Evolutionary conservation across 2,797 vertebrate species (phyloP).

Genomic region (Cossypha niveicapilla): DNA sequence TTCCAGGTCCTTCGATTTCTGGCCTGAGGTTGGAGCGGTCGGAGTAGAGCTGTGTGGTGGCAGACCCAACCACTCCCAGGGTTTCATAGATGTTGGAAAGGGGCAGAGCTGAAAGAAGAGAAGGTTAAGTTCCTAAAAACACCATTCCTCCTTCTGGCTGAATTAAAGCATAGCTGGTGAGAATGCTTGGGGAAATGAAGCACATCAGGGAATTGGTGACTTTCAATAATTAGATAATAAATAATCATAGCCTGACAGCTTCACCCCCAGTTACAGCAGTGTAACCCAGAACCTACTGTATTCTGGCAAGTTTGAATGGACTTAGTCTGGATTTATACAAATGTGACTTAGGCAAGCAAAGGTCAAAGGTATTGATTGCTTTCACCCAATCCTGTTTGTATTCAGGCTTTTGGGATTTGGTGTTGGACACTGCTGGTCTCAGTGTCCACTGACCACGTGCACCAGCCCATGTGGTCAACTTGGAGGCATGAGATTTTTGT

Average conservation of each 20-base stretch:
- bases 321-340: background rate
- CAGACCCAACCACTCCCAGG: constrained; percentile 86
- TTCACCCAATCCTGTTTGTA: background rate
- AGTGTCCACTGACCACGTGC: fast-evolving
- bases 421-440: background rate
- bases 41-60: constrained; percentile 92
- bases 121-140: background rate
- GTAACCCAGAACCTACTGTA: background rate
- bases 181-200: background rate
- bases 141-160: background rate
- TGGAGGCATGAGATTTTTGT: background rate
- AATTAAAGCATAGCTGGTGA: background rate
- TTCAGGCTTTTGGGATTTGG: background rate
- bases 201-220: background rate
- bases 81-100: constrained; percentile 94
- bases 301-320: background rate
- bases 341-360: background rate
- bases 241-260: background rate
- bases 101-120: constrained; percentile 82
- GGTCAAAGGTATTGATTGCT: background rate
- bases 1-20: constrained; percentile 92
- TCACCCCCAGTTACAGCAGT: background rate
- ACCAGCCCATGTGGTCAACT: background rate
- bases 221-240: background rate
- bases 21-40: constrained; percentile 85